These are phyloP conservation scores for Andricus quercusramuli DNA, from an alignment of 2,888 invertebrate genomes.

Conservation along the genomic window DNA sequence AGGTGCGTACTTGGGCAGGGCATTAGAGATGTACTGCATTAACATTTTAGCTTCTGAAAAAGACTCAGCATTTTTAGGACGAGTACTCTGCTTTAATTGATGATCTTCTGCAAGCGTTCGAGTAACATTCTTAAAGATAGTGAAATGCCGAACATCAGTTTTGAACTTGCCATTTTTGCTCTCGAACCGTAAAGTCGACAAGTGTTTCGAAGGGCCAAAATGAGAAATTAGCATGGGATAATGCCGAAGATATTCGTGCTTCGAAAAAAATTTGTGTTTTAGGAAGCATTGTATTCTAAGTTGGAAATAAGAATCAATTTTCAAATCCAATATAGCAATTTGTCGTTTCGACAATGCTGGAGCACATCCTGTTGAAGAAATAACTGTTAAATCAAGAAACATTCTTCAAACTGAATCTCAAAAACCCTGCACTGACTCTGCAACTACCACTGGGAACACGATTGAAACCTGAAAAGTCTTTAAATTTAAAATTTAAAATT, in stretches of 20 bases:
- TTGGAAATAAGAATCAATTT: background rate
- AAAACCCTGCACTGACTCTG: too few species aligned
- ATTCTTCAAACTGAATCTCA: too few species aligned
- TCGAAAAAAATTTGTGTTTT: background rate
- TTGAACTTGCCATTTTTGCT: background rate
- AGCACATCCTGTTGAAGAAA: too few species aligned
- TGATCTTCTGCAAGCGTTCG: background rate
- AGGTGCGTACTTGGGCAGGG: conserved; percentile 1
- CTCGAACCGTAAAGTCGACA: background rate
- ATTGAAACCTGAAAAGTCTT: too few species aligned
- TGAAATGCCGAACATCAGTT: background rate
- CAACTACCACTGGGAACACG: too few species aligned
- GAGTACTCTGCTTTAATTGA: background rate
- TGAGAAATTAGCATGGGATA: background rate
- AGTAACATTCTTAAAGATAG: conserved; percentile 1
- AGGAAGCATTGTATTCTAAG: background rate
- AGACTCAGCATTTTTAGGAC: background rate
- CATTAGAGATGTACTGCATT: background rate
- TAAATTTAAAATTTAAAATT: too few species aligned
- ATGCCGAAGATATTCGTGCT: background rate
- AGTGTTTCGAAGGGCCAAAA: conserved; percentile 8
- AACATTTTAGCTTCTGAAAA: background rate
- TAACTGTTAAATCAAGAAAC: too few species aligned
- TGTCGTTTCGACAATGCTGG: too few species aligned
- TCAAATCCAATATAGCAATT: background rate